These are phyloP conservation scores for Lamellibrachia satsuma DNA, from an alignment of 2,888 invertebrate genomes.

Conservation along the genomic window DNA sequence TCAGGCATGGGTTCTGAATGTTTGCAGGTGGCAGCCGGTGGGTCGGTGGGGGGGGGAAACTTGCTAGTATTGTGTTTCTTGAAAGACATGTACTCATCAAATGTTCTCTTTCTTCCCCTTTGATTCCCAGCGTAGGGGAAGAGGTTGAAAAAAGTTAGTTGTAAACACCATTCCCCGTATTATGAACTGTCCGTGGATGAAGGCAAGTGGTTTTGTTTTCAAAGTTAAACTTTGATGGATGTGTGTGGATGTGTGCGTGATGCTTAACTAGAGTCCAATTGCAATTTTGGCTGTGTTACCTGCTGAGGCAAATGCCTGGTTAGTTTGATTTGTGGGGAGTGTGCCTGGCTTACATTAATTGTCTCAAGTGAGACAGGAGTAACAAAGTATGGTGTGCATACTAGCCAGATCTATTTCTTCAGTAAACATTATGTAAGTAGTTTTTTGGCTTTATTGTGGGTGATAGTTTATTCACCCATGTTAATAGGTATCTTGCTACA, in stretches of 20 bases:
- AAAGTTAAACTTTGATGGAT: conserved; percentile 18
- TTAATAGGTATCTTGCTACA: too few relatives aligned
- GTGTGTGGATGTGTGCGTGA: background rate
- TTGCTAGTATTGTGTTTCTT: conserved; percentile 4
- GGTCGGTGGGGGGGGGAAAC: background rate
- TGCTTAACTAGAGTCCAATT: background rate
- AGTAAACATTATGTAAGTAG: too few relatives aligned
- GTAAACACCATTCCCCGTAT: conserved; percentile 27
- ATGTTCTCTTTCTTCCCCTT: conserved; percentile 67
- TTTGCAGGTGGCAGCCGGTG: conserved; percentile 4
- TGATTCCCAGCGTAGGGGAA: conserved; percentile 69
- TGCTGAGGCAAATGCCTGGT: background rate
- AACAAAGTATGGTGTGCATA: background rate
- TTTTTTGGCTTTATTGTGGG: too few relatives aligned
- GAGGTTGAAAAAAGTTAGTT: conserved; percentile 62
- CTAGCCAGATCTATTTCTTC: too few relatives aligned
- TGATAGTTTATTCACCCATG: too few relatives aligned
- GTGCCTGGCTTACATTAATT: background rate
- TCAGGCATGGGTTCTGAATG: conserved; percentile 20
- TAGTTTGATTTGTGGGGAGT: background rate
- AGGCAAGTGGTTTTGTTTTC: conserved; percentile 37
- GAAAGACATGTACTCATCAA: conserved; percentile 41
- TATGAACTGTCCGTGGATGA: conserved; percentile 33
- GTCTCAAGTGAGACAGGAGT: background rate
- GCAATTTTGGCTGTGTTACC: background rate